phyloP scores from a whole-genome alignment of 2,888 invertebrate species.

The Phoronis australis region DNA sequence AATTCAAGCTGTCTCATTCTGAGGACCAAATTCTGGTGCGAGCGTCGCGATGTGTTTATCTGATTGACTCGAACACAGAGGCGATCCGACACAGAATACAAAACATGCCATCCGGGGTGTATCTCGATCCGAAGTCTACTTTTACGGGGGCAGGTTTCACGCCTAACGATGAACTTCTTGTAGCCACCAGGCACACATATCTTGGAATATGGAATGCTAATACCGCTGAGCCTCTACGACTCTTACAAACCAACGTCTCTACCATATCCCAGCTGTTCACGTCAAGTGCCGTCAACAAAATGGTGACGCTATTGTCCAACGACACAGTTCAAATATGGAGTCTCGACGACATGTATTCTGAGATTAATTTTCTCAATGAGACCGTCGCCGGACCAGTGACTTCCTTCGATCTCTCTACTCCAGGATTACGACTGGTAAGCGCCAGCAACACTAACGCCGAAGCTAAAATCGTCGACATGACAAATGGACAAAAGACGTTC shows the following conservation, averaged over 20 bases:
- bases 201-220: slow-evolving; percentile 35
- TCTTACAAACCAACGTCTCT: slow-evolving; percentile 29
- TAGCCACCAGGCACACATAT: slow-evolving; percentile 36
- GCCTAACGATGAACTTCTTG: slow-evolving; percentile 28
- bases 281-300: slow-evolving; percentile 30
- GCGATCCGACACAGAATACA: slow-evolving; percentile 21
- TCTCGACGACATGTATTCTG: slow-evolving; percentile 35
- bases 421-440: slow-evolving; percentile 16
- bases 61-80: slow-evolving; percentile 25
- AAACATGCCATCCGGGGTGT: slow-evolving; percentile 30
- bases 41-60: slow-evolving; percentile 26
- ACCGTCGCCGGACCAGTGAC: slow-evolving; percentile 25
- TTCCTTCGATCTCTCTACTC: slow-evolving; percentile 18
- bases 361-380: slow-evolving; percentile 28
- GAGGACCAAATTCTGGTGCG: slow-evolving; percentile 26
- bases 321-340: slow-evolving; percentile 41
- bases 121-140: slow-evolving; percentile 28
- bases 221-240: slow-evolving; percentile 29
- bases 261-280: slow-evolving; percentile 34
- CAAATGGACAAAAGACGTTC: slow-evolving; percentile 22
- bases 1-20: slow-evolving; percentile 12
- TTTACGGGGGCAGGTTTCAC: slow-evolving; percentile 40
- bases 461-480: slow-evolving; percentile 30
- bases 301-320: slow-evolving; percentile 32
- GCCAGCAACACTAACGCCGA: slow-evolving; percentile 24